These are phyloP conservation scores for Epinephelus malabaricus DNA, from an alignment of 2,797 vertebrate genomes.

Conservation along the genomic window DNA sequence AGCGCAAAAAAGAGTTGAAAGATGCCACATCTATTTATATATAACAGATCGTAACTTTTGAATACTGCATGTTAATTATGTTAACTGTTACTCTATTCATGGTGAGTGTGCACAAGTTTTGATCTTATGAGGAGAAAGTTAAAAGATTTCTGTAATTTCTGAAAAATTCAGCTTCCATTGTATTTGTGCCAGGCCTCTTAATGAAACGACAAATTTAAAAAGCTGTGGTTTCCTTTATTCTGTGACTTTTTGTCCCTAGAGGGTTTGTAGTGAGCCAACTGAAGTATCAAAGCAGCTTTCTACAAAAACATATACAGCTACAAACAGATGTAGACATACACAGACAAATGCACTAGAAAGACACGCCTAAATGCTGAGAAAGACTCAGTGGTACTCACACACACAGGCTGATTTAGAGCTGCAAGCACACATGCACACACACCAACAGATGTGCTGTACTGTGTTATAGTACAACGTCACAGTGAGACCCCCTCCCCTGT, in stretches of 20 bases:
- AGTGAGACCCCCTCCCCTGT: constrained; percentile 41
- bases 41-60: neutral
- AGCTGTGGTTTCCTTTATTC: constrained; percentile 24
- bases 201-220: neutral
- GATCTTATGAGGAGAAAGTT: neutral
- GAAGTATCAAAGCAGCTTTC: constrained; percentile 20
- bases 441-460: constrained; percentile 53
- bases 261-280: neutral
- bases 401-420: constrained; percentile 22
- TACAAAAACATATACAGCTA: constrained; percentile 4
- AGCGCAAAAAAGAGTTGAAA: neutral
- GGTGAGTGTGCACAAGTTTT: neutral
- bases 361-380: neutral
- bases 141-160: neutral
- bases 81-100: neutral
- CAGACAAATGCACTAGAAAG: neutral
- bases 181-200: neutral
- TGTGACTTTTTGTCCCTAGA: neutral
- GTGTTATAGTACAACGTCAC: constrained; percentile 36
- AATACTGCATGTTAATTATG: neutral
- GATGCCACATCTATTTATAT: neutral
- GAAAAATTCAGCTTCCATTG: neutral
- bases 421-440: constrained; percentile 2
- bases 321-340: neutral
- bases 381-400: neutral